Evolutionary conservation across 1,140 invertebrate species (phyloP).

Genomic region (Anastrepha obliqua): DNA sequence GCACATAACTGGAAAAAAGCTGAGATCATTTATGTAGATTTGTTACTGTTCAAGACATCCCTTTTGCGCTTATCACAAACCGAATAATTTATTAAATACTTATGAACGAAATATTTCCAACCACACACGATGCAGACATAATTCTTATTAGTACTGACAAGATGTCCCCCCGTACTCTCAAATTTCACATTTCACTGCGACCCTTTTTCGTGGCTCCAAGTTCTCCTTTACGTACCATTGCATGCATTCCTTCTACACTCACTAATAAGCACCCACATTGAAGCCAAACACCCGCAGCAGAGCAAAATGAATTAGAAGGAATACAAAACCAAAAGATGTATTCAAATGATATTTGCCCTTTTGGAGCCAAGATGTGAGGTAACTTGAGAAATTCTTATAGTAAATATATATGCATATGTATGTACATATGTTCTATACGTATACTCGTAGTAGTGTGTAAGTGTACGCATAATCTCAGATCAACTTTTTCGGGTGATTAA

Average conservation of each 20-base stretch:
- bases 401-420: not conserved
- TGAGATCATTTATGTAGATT: conserved; percentile 14
- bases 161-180: not conserved
- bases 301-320: not conserved
- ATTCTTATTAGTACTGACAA: conserved; percentile 17
- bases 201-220: conserved; percentile 1
- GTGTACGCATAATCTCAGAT: not conserved
- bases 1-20: not conserved
- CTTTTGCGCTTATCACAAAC: not conserved
- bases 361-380: conserved; percentile 9
- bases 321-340: not conserved
- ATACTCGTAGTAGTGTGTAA: not conserved
- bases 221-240: not conserved
- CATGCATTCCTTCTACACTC: not conserved
- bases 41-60: not conserved
- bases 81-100: conserved; percentile 41
- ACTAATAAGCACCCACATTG: not conserved
- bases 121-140: conserved; percentile 31
- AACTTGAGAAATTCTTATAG: not conserved
- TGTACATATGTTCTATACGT: not conserved
- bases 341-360: conserved; percentile 9
- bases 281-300: not conserved
- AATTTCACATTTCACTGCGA: conserved; percentile 38
- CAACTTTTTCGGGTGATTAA: conserved; percentile 4
- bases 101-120: conserved; percentile 32